Percentiles rank a stretch among this genome's conserved stretches.
These are phyloP conservation scores for Sceloporus tristichus DNA, from an alignment of 2,113 vertebrate species.

Conservation along the genomic window DNA sequence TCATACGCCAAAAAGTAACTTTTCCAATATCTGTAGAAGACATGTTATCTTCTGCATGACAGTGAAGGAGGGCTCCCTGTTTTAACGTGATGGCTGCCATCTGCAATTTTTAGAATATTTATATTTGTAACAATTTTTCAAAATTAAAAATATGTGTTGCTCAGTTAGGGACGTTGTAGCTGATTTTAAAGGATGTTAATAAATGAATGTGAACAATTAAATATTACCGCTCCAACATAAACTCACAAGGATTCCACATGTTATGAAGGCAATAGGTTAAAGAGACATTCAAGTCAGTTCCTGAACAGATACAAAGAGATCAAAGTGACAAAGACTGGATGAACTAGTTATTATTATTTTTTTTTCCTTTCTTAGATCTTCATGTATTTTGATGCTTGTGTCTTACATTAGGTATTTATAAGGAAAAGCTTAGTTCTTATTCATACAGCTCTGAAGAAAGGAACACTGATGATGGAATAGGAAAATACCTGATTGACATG, in stretches of 20 bases:
- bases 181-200: background rate
- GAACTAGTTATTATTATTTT: background rate
- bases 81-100: too few relatives aligned
- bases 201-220: background rate
- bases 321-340: background rate
- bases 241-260: background rate
- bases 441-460: background rate
- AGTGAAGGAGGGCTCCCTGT: background rate
- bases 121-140: background rate
- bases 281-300: background rate
- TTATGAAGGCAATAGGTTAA: background rate
- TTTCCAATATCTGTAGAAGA: background rate
- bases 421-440: background rate
- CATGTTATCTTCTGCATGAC: background rate
- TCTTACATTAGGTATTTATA: background rate
- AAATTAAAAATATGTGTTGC: background rate
- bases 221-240: background rate
- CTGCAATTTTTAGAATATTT: background rate
- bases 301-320: background rate
- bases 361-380: background rate
- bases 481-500: conserved; percentile 93
- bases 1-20: too few relatives aligned
- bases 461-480: background rate
- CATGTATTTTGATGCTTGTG: background rate
- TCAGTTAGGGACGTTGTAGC: background rate